These are phyloP conservation scores for Oscheius sp. DNA, from an alignment of 2,888 invertebrate species.

Conservation along the genomic window DNA sequence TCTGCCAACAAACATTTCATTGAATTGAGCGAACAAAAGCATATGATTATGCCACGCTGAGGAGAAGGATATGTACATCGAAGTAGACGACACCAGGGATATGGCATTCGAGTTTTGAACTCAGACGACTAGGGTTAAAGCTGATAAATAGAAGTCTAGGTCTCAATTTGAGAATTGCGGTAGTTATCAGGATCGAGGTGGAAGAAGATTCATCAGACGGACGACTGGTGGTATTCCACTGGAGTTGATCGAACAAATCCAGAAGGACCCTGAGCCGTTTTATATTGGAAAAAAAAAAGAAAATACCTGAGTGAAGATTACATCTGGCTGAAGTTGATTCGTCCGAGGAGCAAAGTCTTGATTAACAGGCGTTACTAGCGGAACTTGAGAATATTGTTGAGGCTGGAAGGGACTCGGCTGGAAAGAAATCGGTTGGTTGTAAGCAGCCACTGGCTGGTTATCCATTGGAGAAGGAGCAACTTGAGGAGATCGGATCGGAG, in stretches of 20 bases:
- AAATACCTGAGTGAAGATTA: constrained; percentile 43
- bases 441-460: constrained; percentile 4
- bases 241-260: constrained; percentile 44
- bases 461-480: constrained; percentile 21
- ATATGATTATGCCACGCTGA: constrained; percentile 19
- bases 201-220: constrained; percentile 10
- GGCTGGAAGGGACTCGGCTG: constrained; percentile 13
- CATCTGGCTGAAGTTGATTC: constrained; percentile 48
- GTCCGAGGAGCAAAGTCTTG: constrained; percentile 41
- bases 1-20: constrained; percentile 8
- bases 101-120: constrained; percentile 20
- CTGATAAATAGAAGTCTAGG: constrained; percentile 8
- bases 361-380: constrained; percentile 44
- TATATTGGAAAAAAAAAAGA: neutral
- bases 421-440: neutral
- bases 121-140: constrained; percentile 19
- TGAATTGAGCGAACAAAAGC: constrained; percentile 19
- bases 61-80: constrained; percentile 11
- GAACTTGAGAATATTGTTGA: constrained; percentile 31
- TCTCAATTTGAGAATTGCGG: constrained; percentile 19
- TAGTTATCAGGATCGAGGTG: neutral
- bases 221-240: constrained; percentile 35
- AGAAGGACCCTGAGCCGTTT: constrained; percentile 36
- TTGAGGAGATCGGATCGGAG: constrained; percentile 3
- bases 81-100: constrained; percentile 7